A percentile compares a stretch with the other conserved stretches of the same genome.
phyloP scores from a whole-genome alignment of 2,888 invertebrate species.

The Noctua comes region DNA sequence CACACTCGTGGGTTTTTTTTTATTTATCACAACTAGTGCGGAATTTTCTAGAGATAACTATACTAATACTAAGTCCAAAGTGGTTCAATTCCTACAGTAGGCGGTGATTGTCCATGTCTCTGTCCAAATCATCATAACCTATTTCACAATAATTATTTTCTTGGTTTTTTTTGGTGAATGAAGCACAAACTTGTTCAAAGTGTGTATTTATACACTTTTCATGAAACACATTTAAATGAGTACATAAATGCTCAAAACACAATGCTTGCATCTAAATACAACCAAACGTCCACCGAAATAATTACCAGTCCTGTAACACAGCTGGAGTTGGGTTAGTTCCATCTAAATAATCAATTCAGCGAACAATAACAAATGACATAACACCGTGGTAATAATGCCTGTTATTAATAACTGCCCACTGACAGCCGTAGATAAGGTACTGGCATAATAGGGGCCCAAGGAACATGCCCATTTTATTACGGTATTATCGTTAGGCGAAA shows the following conservation, averaged over 20 bases:
- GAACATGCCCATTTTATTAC: constrained; percentile 68
- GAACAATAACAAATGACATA: constrained; percentile 56
- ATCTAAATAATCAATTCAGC: constrained; percentile 42
- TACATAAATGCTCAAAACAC: background rate
- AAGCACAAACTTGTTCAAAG: background rate
- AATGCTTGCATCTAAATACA: background rate
- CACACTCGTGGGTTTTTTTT: no score
- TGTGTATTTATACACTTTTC: background rate
- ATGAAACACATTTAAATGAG: background rate
- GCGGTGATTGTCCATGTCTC: no score
- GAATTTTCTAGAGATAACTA: no score
- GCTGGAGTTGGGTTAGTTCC: constrained; percentile 16
- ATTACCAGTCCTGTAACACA: constrained; percentile 18
- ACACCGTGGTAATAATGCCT: constrained; percentile 61
- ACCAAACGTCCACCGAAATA: constrained; percentile 15
- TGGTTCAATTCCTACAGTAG: no score
- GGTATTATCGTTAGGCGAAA: constrained; percentile 70
- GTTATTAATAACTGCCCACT: constrained; percentile 74
- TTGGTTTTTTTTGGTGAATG: background rate
- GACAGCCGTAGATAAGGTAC: constrained; percentile 73
- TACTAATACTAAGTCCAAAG: no score
- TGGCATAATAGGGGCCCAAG: constrained; percentile 66
- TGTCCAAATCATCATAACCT: no score
- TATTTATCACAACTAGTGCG: no score
- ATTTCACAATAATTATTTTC: background rate